These are phyloP conservation scores for Allolobophora icterica DNA, from an alignment of 2,888 invertebrate genomes.

Conservation along the genomic window DNA sequence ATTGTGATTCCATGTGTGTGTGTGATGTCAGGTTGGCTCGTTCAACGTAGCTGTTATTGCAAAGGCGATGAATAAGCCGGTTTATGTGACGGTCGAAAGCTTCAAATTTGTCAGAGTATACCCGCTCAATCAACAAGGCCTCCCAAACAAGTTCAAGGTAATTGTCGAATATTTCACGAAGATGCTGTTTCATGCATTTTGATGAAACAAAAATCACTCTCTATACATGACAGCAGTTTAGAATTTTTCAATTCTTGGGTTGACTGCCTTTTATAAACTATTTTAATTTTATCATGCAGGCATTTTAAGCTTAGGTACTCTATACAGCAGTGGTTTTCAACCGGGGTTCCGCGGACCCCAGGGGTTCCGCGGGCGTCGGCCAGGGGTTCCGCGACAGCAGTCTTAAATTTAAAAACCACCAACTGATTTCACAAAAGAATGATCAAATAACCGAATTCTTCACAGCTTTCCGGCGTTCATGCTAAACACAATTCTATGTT, in stretches of 20 bases:
- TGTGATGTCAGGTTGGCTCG: constrained; percentile 64
- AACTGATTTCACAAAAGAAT: too few relatives aligned
- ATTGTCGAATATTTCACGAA: not conserved
- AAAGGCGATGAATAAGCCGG: constrained; percentile 82
- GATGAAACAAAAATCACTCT: not conserved
- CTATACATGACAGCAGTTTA: not conserved
- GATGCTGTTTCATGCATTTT: not conserved
- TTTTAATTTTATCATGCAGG: not conserved
- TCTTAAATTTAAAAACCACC: too few relatives aligned
- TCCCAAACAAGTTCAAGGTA: constrained; percentile 79
- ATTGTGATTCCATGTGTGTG: not conserved
- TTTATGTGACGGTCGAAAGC: constrained; percentile 94
- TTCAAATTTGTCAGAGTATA: constrained; percentile 94
- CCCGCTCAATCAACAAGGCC: constrained; percentile 88
- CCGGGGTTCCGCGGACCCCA: too few relatives aligned
- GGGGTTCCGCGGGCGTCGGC: too few relatives aligned
- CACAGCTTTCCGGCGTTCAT: too few relatives aligned
- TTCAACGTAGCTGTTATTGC: constrained; percentile 66
- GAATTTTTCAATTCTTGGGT: not conserved
- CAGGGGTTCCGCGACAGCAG: too few relatives aligned
- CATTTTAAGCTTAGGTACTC: too few relatives aligned
- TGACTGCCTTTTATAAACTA: not conserved
- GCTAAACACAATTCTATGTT: too few relatives aligned
- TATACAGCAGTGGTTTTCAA: too few relatives aligned
- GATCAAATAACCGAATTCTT: too few relatives aligned